A percentile compares a stretch with the other conserved stretches of the same genome.
phyloP scores from a whole-genome alignment of 2,113 vertebrate genomes.

The Axis porcinus region DNA sequence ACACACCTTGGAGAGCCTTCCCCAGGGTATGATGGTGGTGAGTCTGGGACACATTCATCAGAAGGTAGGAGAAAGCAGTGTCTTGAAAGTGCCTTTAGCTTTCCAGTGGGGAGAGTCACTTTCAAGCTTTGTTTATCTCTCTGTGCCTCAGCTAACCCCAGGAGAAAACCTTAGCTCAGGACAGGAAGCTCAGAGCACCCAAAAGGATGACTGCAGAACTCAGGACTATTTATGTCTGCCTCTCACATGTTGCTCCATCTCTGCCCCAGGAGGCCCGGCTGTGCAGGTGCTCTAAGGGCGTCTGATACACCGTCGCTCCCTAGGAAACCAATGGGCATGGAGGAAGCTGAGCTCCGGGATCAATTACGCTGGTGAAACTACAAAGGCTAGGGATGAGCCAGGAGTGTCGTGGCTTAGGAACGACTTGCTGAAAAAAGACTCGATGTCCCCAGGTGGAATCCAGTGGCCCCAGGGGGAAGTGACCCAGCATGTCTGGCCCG shows the following conservation, averaged over 20 bases:
- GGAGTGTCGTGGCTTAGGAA: slow-evolving; percentile 33
- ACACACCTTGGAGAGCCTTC: not conserved
- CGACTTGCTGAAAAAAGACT: slow-evolving; percentile 27
- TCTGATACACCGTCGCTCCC: not conserved
- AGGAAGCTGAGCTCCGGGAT: slow-evolving; percentile 55
- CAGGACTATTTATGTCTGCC: slow-evolving; percentile 52
- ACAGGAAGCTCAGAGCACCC: slow-evolving; percentile 66
- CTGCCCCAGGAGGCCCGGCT: not conserved
- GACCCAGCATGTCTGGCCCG: slow-evolving; percentile 33
- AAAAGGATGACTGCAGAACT: slow-evolving; percentile 30
- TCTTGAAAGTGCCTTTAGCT: not conserved
- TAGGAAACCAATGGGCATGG: slow-evolving; percentile 42
- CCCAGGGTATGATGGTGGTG: not conserved
- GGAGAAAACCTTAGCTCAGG: slow-evolving; percentile 49
- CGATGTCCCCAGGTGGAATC: slow-evolving; percentile 18
- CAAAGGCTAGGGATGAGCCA: slow-evolving; percentile 22
- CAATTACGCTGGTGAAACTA: slow-evolving; percentile 56
- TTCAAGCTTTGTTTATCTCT: slow-evolving; percentile 66
- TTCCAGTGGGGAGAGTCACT: not conserved
- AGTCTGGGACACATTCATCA: not conserved
- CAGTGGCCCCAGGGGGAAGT: not conserved
- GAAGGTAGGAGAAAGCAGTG: not conserved
- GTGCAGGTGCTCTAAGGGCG: not conserved
- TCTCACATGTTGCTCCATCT: not conserved
- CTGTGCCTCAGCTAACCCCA: not conserved